phyloP scores from a whole-genome alignment of 2,797 vertebrate genomes.

The Enteromius afrohamiltoni region DNA sequence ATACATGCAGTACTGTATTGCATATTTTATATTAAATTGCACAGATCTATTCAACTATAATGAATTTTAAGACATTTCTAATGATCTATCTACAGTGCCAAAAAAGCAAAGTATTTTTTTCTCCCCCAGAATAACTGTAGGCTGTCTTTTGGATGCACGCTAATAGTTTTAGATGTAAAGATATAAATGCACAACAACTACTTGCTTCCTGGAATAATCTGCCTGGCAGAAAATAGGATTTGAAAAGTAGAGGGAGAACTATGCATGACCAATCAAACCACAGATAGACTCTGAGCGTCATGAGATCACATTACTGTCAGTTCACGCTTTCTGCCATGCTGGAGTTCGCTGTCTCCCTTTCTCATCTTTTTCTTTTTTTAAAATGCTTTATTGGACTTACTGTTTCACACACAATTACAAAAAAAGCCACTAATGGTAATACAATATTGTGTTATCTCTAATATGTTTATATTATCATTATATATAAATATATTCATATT shows the following conservation, averaged over 20 bases:
- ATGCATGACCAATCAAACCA: slow-evolving; percentile 77
- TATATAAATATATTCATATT: not conserved
- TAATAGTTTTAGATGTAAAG: not conserved
- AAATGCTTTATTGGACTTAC: not conserved
- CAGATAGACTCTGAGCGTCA: slow-evolving; percentile 71
- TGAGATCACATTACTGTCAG: slow-evolving; percentile 71
- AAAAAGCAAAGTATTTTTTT: not conserved
- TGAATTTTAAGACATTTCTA: not conserved
- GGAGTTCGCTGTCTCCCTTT: not conserved
- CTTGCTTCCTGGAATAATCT: slow-evolving; percentile 16
- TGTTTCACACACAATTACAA: not conserved
- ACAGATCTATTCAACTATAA: not conserved
- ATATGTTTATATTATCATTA: not conserved
- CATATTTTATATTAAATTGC: not conserved
- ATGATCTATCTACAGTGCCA: not conserved
- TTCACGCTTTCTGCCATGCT: slow-evolving; percentile 29
- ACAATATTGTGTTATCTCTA: not conserved
- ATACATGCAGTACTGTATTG: not conserved
- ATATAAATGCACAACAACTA: not conserved
- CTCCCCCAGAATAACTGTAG: not conserved
- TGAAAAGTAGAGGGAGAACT: slow-evolving; percentile 81
- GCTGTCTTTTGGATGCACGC: not conserved
- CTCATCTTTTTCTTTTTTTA: not conserved
- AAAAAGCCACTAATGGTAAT: not conserved
- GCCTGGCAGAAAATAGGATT: slow-evolving; percentile 37